phyloP scores from a whole-genome alignment of 2,113 vertebrate genomes.

The Gallinago jamesoni region DNA sequence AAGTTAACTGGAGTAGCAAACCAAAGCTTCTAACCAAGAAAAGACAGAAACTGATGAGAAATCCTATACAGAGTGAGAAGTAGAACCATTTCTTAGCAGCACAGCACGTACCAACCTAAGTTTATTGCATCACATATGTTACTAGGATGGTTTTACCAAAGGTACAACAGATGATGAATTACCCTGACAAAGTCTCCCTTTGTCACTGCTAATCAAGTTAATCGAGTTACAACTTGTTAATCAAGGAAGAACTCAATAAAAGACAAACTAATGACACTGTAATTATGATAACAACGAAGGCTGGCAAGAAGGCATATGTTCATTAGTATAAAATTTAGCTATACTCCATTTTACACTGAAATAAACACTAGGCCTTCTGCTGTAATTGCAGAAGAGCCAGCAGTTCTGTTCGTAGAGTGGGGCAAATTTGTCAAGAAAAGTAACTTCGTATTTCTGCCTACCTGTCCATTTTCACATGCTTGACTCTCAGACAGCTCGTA shows the following conservation, averaged over 20 bases:
- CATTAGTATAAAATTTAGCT: conserved; percentile 14
- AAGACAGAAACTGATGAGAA: neutral
- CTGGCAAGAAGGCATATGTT: conserved; percentile 50
- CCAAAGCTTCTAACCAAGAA: neutral
- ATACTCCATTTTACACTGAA: neutral
- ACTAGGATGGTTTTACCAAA: conserved; percentile 58
- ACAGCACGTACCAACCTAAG: conserved; percentile 38
- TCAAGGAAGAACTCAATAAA: conserved; percentile 68
- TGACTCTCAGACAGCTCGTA: conserved; percentile 93
- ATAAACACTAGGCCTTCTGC: neutral
- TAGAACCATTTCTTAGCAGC: conserved; percentile 50
- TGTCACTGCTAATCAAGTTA: conserved; percentile 70
- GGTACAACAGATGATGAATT: conserved; percentile 70
- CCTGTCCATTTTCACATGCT: conserved; percentile 94
- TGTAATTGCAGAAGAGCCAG: neutral
- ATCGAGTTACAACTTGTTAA: conserved; percentile 67
- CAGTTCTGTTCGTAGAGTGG: neutral
- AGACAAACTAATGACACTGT: conserved; percentile 65
- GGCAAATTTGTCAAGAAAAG: neutral
- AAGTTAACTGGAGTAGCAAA: neutral
- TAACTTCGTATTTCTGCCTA: conserved; percentile 57
- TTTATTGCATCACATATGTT: conserved; percentile 44
- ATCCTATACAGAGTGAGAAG: neutral
- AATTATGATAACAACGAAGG: conserved; percentile 66
- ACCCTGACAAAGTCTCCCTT: conserved; percentile 52